These are phyloP conservation scores for Cryptocheilus praepositus DNA, from an alignment of 2,888 invertebrate genomes.

Conservation along the genomic window DNA sequence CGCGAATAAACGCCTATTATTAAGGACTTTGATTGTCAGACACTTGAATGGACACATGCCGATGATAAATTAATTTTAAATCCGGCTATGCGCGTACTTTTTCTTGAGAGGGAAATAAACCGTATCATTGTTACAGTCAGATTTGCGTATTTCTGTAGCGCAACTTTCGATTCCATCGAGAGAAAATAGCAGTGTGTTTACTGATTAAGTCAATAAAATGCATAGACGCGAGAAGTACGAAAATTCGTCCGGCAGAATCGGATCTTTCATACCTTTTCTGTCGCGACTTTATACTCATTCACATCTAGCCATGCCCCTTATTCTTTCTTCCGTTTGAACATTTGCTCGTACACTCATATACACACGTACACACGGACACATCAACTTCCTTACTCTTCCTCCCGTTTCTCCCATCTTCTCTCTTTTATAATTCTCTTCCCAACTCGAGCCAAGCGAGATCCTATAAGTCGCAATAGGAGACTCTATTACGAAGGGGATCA, in stretches of 20 bases:
- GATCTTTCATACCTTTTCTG: background rate
- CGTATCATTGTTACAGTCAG: too few relatives aligned
- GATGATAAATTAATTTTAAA: too few relatives aligned
- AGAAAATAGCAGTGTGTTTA: background rate
- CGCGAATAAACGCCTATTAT: too few relatives aligned
- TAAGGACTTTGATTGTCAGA: too few relatives aligned
- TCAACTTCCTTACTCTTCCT: slow-evolving; percentile 39
- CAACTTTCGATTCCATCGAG: too few relatives aligned
- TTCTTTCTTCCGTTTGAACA: slow-evolving; percentile 15
- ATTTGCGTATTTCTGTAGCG: slow-evolving; percentile 8
- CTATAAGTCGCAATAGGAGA: slow-evolving; percentile 66
- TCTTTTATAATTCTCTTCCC: slow-evolving; percentile 55
- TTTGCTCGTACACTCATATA: slow-evolving; percentile 4
- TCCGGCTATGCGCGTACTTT: too few relatives aligned
- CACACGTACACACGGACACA: too few relatives aligned
- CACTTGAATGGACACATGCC: too few relatives aligned
- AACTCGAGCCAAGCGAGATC: slow-evolving; percentile 58
- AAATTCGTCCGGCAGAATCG: background rate
- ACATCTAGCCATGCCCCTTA: background rate
- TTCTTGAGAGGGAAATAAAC: too few relatives aligned
- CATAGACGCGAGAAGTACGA: background rate
- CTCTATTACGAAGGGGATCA: slow-evolving; percentile 68
- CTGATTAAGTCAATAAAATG: slow-evolving; percentile 29
- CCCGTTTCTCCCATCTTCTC: slow-evolving; percentile 18
- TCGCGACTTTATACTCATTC: background rate